These are phyloP conservation scores for Mechanitis messenoides DNA, from an alignment of 2,888 invertebrate species.

Conservation along the genomic window DNA sequence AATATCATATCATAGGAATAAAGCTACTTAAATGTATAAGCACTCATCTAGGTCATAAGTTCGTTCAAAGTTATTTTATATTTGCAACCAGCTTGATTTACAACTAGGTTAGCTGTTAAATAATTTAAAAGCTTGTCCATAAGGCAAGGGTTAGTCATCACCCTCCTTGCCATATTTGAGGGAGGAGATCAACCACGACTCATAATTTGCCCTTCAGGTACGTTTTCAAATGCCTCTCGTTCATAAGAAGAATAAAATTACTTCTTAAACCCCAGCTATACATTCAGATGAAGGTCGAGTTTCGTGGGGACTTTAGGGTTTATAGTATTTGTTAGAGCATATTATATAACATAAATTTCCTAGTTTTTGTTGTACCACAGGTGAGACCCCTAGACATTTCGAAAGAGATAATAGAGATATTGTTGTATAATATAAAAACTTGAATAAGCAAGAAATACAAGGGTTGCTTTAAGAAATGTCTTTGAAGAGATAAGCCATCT, in stretches of 20 bases:
- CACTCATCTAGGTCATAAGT: neutral
- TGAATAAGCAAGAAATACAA: too few relatives aligned
- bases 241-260: conserved; percentile 15
- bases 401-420: too few relatives aligned
- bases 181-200: too few relatives aligned
- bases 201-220: conserved; percentile 21
- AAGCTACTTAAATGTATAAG: too few relatives aligned
- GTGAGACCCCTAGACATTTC: too few relatives aligned
- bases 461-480: too few relatives aligned
- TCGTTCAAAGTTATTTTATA: neutral
- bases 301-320: neutral
- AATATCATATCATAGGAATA: too few relatives aligned
- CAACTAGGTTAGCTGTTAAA: neutral
- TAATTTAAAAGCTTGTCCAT: conserved; percentile 3
- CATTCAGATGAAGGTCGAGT: conserved; percentile 12
- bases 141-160: conserved; percentile 26
- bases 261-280: conserved; percentile 14
- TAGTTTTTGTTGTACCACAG: too few relatives aligned
- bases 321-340: neutral
- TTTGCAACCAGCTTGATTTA: neutral
- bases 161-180: conserved; percentile 2
- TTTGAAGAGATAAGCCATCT: too few relatives aligned
- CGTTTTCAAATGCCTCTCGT: conserved; percentile 14
- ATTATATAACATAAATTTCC: too few relatives aligned
- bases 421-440: neutral